Percentiles rank a stretch among this genome's conserved stretches.
These are phyloP conservation scores for Ecdyonurus torrentis DNA, from an alignment of 2,888 invertebrate genomes.

Conservation along the genomic window DNA sequence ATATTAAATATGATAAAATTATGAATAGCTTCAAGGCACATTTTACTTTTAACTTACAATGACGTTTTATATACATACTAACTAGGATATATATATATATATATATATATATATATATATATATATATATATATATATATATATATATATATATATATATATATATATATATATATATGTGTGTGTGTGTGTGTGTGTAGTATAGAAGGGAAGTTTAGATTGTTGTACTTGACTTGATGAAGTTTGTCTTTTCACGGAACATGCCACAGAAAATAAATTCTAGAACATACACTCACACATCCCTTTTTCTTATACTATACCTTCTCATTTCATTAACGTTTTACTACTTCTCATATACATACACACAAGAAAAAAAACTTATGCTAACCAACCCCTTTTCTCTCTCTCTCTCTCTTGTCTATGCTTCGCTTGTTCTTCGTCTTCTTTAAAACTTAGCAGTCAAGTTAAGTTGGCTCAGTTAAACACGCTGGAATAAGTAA, in stretches of 20 bases:
- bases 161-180: too few species aligned
- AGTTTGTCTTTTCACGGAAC: neutral
- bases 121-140: too few species aligned
- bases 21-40: too few species aligned
- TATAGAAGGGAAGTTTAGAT: neutral
- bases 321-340: neutral
- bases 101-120: too few species aligned
- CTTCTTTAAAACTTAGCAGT: neutral
- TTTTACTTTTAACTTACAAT: too few species aligned
- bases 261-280: neutral
- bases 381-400: neutral
- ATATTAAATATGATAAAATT: neutral
- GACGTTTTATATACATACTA: too few species aligned
- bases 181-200: too few species aligned
- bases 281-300: neutral
- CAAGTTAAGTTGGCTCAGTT: neutral
- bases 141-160: too few species aligned
- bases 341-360: neutral
- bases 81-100: too few species aligned
- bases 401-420: neutral
- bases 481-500: constrained; percentile 2
- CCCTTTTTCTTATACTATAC: neutral
- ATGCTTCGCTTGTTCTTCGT: neutral
- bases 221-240: constrained; percentile 3
- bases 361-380: neutral